Evolutionary conservation across 2,113 vertebrate genomes (phyloP).

Genomic region (Sylvicapra grimmia): DNA sequence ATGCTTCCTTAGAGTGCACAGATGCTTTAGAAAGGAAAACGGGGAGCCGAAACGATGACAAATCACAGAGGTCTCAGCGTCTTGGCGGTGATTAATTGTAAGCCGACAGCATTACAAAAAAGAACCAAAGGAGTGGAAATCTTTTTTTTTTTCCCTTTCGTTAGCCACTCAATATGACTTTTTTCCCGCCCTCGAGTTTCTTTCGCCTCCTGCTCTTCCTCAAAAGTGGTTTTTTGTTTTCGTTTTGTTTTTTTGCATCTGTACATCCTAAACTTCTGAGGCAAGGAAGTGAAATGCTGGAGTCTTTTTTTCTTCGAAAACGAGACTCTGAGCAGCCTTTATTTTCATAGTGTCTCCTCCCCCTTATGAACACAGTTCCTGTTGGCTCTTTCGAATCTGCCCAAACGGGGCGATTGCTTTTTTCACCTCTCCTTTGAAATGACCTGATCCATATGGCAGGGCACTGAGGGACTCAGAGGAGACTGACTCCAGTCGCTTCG

Average conservation of each 20-base stretch:
- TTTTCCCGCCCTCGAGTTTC: background rate
- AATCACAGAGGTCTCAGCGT: background rate
- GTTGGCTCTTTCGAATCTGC: background rate
- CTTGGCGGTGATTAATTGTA: background rate
- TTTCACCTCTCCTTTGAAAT: background rate
- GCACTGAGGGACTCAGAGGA: background rate
- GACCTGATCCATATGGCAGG: background rate
- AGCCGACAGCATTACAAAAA: background rate
- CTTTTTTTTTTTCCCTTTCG: background rate
- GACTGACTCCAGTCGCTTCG: background rate
- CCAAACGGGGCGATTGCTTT: accelerated
- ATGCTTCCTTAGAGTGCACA: accelerated
- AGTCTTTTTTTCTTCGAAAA: background rate
- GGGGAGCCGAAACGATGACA: too few relatives aligned
- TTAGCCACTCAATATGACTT: background rate
- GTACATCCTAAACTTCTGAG: background rate
- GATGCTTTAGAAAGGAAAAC: background rate
- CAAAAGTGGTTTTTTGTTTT: background rate
- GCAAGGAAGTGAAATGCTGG: background rate
- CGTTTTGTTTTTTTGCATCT: background rate
- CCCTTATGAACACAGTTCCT: background rate
- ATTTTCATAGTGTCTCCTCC: accelerated
- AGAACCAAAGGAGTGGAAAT: background rate
- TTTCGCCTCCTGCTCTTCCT: background rate
- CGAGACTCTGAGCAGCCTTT: background rate